Evolutionary conservation across 1,140 invertebrate genomes (phyloP).

Genomic region (Phymastichus coffea): DNA sequence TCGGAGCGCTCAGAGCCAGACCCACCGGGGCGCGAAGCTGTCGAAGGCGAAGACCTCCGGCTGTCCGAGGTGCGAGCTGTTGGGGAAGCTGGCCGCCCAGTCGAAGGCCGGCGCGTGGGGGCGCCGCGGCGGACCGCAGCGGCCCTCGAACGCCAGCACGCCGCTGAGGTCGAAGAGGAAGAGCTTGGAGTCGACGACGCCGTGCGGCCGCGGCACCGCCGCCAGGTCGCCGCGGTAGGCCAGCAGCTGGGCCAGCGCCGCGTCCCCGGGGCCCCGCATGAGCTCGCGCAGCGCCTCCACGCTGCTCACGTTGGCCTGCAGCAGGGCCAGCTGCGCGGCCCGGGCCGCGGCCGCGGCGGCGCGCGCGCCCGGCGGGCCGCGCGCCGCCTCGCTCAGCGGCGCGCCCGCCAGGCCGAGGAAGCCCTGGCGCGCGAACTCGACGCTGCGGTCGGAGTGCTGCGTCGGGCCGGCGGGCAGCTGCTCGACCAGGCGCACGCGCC

Average conservation of each 20-base stretch:
- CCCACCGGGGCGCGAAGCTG: constrained; percentile 58
- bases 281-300: constrained; percentile 58
- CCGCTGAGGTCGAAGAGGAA: constrained; percentile 35
- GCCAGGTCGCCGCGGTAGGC: constrained; percentile 45
- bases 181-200: constrained; percentile 48
- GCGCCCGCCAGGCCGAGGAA: constrained; percentile 82
- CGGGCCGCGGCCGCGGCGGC: constrained; percentile 9
- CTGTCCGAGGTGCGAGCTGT: constrained; percentile 70
- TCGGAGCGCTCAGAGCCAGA: constrained; percentile 56
- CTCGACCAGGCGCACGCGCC: constrained; percentile 72
- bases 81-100: constrained; percentile 69
- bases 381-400: constrained; percentile 69
- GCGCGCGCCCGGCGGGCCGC: constrained; percentile 17
- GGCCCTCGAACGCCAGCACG: constrained; percentile 41
- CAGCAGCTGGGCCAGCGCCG: constrained; percentile 24
- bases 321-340: constrained; percentile 28
- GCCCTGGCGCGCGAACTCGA: constrained; percentile 63
- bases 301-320: constrained; percentile 55
- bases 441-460: constrained; percentile 68
- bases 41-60: constrained; percentile 76
- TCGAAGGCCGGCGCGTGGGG: constrained; percentile 59
- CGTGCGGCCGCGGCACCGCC: constrained; percentile 36
- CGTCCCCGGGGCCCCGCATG: constrained; percentile 48
- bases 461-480: constrained; percentile 78
- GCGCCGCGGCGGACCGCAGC: constrained; percentile 39